These are phyloP conservation scores for Elgonia sp. DNA, from an alignment of 2,888 invertebrate species.

Conservation along the genomic window DNA sequence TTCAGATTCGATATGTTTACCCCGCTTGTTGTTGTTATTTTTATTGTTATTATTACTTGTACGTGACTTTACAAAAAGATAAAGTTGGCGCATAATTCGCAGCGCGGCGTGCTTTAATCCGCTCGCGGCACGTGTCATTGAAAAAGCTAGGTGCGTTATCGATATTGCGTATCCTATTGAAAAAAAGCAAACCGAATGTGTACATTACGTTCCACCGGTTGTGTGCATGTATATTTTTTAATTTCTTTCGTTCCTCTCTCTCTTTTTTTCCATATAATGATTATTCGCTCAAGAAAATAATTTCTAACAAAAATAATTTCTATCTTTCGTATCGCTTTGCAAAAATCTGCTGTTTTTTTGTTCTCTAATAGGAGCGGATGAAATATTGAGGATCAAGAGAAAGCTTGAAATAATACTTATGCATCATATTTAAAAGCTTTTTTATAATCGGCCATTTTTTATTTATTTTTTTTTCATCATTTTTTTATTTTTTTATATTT, in stretches of 20 bases:
- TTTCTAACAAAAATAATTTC: constrained; percentile 58
- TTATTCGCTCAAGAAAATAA: constrained; percentile 72
- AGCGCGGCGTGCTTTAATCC: constrained; percentile 58
- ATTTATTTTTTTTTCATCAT: too few species aligned
- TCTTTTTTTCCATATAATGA: constrained; percentile 64
- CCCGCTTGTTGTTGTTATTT: constrained; percentile 19
- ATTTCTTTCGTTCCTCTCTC: constrained; percentile 57
- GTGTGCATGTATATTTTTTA: constrained; percentile 72
- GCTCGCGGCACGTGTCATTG: constrained; percentile 73
- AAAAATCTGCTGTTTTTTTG: not conserved
- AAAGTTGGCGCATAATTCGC: constrained; percentile 61
- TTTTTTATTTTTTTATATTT: too few species aligned
- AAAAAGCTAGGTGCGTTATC: constrained; percentile 71
- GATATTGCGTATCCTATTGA: constrained; percentile 77
- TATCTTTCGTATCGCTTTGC: constrained; percentile 1
- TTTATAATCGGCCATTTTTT: too few species aligned
- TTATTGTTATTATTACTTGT: constrained; percentile 14
- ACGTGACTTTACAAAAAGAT: constrained; percentile 38
- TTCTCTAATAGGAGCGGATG: constrained; percentile 1
- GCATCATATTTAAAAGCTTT: too few species aligned
- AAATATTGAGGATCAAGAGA: constrained; percentile 20
- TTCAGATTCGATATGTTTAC: not conserved
- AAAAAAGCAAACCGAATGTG: constrained; percentile 75
- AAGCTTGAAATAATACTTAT: not conserved
- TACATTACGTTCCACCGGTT: constrained; percentile 68